A percentile compares a stretch with the other conserved stretches of the same genome.
Conservation (phyloP, 2,797 vertebrate species). For the Emys orbicularis region DNA sequence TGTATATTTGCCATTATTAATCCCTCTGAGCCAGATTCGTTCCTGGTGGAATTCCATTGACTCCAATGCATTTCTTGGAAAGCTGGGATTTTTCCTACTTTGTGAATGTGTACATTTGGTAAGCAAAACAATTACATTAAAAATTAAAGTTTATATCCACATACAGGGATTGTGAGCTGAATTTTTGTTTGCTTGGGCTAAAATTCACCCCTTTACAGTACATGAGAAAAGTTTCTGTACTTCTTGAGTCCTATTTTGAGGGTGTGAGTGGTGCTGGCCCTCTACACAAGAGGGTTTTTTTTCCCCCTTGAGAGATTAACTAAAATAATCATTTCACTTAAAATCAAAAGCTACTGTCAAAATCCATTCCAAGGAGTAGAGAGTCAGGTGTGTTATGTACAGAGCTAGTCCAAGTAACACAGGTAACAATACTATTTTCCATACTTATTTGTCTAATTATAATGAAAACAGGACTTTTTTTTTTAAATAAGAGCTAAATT, state of each 20-base stretch:
- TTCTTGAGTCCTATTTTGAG: neutral
- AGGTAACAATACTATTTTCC: neutral
- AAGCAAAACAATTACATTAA: neutral
- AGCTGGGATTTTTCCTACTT: neutral
- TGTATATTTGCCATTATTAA: neutral
- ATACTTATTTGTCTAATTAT: neutral
- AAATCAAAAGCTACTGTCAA: neutral
- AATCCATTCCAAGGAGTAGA: neutral
- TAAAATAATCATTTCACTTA: neutral
- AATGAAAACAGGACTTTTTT: neutral
- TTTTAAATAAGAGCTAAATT: fast-evolving
- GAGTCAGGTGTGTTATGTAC: neutral
- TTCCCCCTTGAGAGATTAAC: neutral
- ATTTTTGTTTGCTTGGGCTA: neutral
- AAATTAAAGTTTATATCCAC: neutral
- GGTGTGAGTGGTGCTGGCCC: neutral
- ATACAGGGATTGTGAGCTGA: neutral
- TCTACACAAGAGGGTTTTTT: neutral
- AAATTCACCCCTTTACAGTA: neutral
- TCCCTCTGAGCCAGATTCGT: neutral
- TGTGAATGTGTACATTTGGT: neutral
- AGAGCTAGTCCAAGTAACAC: neutral
- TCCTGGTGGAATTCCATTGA: neutral
- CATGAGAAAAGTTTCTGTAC: neutral
- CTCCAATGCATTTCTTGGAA: neutral